Conservation (phyloP, 2,797 vertebrate species). For the Poecilia gillii region DNA sequence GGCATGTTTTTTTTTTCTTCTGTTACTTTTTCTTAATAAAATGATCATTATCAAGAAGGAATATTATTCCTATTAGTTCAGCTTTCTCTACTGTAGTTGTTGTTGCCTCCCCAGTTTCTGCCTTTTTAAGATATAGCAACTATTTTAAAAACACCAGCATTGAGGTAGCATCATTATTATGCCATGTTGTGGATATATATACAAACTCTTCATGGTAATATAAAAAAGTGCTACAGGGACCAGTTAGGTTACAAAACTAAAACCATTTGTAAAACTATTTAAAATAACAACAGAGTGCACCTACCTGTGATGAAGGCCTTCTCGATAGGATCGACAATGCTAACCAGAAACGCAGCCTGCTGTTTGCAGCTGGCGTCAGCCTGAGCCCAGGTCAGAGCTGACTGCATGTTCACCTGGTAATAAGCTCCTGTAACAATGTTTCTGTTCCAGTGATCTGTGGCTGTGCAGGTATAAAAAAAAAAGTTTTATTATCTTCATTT, state of each 20-base stretch:
- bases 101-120: background rate
- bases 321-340: slow-evolving; percentile 85
- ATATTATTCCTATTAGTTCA: background rate
- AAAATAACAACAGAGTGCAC: slow-evolving; percentile 18
- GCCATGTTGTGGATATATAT: background rate
- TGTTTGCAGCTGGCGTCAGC: slow-evolving; percentile 91
- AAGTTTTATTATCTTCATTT: background rate
- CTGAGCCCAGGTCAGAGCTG: slow-evolving; percentile 88
- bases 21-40: background rate
- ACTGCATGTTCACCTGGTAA: slow-evolving; percentile 86
- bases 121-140: background rate
- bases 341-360: slow-evolving; percentile 84
- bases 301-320: slow-evolving; percentile 89
- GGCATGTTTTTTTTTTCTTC: background rate
- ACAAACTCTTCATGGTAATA: background rate
- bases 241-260: background rate
- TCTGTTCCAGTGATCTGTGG: slow-evolving; percentile 80
- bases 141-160: background rate
- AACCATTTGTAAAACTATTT: background rate
- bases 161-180: background rate
- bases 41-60: background rate
- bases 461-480: slow-evolving; percentile 64
- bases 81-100: background rate
- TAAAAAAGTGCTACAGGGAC: background rate
- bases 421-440: slow-evolving; percentile 81